Evolutionary conservation across 2,888 invertebrate genomes (phyloP).

Genomic region (Zygaena filipendulae): DNA sequence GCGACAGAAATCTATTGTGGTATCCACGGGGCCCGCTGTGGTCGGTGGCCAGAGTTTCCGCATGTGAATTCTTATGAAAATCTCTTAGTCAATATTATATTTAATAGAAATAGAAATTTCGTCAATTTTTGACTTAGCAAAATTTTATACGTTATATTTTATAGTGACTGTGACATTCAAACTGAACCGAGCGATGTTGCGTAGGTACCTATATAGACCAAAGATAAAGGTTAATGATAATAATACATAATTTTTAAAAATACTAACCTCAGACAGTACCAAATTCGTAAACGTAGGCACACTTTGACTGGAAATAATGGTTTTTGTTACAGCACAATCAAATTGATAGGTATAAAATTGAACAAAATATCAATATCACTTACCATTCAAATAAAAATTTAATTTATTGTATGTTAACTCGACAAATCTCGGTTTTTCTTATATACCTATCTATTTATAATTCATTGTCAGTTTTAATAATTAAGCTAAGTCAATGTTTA

Average conservation of each 20-base stretch:
- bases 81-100: constrained; percentile 62
- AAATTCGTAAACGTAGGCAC: constrained; percentile 56
- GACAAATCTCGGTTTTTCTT: constrained; percentile 32
- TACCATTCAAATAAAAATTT: too few species aligned
- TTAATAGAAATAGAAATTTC: constrained; percentile 43
- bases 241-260: constrained; percentile 58
- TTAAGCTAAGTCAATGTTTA: constrained; percentile 68
- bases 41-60: constrained; percentile 40
- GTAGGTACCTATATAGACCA: too few species aligned
- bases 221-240: constrained; percentile 63
- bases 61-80: constrained; percentile 66
- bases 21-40: constrained; percentile 34
- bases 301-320: too few species aligned
- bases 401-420: too few species aligned
- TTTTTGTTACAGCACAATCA: too few species aligned
- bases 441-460: constrained; percentile 32
- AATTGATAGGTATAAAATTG: too few species aligned
- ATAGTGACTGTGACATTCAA: constrained; percentile 53
- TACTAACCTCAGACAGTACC: constrained; percentile 66
- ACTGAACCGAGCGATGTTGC: constrained; percentile 52
- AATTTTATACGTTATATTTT: constrained; percentile 64
- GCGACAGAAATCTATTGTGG: constrained; percentile 45
- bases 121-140: constrained; percentile 69
- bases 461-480: constrained; percentile 56
- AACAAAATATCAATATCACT: too few species aligned